Conservation (phyloP, 2,888 invertebrate species). For the Caradrina clavipalpis region DNA sequence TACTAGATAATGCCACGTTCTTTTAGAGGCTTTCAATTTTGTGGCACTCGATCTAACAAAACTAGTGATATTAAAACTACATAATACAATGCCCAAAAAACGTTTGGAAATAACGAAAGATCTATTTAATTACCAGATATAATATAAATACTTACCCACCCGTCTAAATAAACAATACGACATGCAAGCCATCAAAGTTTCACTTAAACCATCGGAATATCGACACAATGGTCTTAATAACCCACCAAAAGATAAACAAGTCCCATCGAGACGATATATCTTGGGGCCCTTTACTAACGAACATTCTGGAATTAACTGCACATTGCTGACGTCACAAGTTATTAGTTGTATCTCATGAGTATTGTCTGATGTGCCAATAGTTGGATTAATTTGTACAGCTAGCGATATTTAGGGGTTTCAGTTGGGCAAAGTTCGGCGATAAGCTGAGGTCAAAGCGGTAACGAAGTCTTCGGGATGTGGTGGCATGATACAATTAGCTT, state of each 20-base stretch:
- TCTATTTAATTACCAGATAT: background rate
- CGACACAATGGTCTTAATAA: slow-evolving; percentile 79
- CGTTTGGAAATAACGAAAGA: background rate
- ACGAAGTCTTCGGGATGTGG: slow-evolving; percentile 45
- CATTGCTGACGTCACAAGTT: slow-evolving; percentile 79
- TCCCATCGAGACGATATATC: slow-evolving; percentile 84
- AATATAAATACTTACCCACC: slow-evolving; percentile 5
- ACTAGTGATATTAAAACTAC: background rate
- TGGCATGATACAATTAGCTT: slow-evolving; percentile 53
- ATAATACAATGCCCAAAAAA: too few relatives aligned
- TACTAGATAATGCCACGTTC: background rate
- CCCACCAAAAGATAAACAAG: slow-evolving; percentile 79
- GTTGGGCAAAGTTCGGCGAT: slow-evolving; percentile 51
- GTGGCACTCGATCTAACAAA: background rate
- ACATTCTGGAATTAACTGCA: slow-evolving; percentile 70
- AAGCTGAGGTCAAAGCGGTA: slow-evolving; percentile 54
- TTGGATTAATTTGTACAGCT: slow-evolving; percentile 70
- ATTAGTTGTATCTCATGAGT: slow-evolving; percentile 75
- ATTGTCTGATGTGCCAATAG: slow-evolving; percentile 78
- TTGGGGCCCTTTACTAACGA: slow-evolving; percentile 69
- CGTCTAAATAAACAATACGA: slow-evolving; percentile 43
- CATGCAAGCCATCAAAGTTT: slow-evolving; percentile 62
- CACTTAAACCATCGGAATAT: slow-evolving; percentile 72
- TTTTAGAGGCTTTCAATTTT: background rate
- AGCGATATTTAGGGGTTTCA: slow-evolving; percentile 63